A percentile compares a stretch with the other conserved stretches of the same genome.
Evolutionary conservation across 2,113 vertebrate species (phyloP).

Genomic region (Garra rufa): DNA sequence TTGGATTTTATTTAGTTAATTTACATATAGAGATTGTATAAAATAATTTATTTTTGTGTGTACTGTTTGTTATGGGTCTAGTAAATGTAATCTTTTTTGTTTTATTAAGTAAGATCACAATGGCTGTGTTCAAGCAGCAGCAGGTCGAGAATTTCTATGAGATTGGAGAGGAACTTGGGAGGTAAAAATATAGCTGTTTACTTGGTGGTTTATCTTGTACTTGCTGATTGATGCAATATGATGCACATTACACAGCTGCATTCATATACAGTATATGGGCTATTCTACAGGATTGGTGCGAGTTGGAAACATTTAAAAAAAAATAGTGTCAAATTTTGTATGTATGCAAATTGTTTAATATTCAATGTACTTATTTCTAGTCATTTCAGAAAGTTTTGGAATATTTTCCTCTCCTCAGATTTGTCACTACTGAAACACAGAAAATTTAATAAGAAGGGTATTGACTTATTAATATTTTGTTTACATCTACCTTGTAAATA

Average conservation of each 20-base stretch:
- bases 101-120: conserved; percentile 58
- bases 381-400: too few relatives aligned
- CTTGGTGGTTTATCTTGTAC: background rate
- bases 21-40: background rate
- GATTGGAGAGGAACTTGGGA: conserved; percentile 89
- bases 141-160: conserved; percentile 91
- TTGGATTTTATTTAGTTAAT: too few relatives aligned
- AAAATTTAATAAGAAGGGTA: too few relatives aligned
- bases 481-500: too few relatives aligned
- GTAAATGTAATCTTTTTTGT: background rate
- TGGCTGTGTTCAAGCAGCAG: conserved; percentile 93
- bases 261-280: background rate
- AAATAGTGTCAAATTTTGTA: too few relatives aligned
- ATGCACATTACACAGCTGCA: background rate
- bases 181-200: conserved; percentile 73
- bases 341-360: too few relatives aligned
- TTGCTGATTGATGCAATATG: background rate
- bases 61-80: background rate
- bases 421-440: too few relatives aligned
- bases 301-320: too few relatives aligned
- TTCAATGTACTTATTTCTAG: too few relatives aligned
- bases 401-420: too few relatives aligned
- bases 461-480: too few relatives aligned
- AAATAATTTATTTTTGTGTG: background rate
- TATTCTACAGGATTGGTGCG: too few relatives aligned